Percentiles rank a stretch among this genome's conserved stretches.
These are phyloP conservation scores for Lateolabrax maculatus DNA, from an alignment of 2,797 vertebrate species.

Conservation along the genomic window DNA sequence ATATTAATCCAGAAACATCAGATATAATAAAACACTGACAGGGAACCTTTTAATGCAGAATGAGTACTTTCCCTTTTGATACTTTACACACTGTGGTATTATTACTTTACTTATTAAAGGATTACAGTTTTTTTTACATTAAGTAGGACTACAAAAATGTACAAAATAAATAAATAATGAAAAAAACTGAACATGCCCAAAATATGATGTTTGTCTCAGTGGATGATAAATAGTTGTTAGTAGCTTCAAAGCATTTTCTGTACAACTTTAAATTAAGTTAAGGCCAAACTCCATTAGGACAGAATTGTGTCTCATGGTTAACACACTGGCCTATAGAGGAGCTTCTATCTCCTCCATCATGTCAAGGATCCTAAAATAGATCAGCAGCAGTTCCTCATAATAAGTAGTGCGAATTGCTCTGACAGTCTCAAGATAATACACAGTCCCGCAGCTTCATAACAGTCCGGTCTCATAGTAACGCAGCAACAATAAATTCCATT, in stretches of 20 bases:
- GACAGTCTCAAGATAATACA: constrained; percentile 55
- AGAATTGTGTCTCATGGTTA: constrained; percentile 37
- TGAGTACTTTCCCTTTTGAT: no score
- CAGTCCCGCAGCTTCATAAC: constrained; percentile 45
- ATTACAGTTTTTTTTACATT: not conserved
- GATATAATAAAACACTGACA: no score
- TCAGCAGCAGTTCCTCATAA: constrained; percentile 44
- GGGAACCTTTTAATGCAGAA: no score
- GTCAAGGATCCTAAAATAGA: constrained; percentile 64
- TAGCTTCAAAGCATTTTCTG: constrained; percentile 34
- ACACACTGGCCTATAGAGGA: constrained; percentile 26
- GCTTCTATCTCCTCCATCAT: constrained; percentile 34
- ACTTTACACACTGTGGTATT: no score
- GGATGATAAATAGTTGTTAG: not conserved
- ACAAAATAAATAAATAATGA: not conserved
- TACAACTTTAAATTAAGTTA: constrained; percentile 49
- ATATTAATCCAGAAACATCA: no score
- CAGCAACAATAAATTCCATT: constrained; percentile 20
- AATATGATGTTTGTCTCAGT: not conserved
- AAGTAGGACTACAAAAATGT: not conserved
- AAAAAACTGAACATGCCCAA: not conserved
- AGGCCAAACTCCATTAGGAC: constrained; percentile 39
- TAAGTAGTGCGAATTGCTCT: constrained; percentile 42
- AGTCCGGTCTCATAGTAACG: constrained; percentile 39
- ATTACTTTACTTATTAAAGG: no score